Base-by-base conservation (phyloP, 2,113 vertebrate species). In the Sylvicapra grimmia region DNA sequence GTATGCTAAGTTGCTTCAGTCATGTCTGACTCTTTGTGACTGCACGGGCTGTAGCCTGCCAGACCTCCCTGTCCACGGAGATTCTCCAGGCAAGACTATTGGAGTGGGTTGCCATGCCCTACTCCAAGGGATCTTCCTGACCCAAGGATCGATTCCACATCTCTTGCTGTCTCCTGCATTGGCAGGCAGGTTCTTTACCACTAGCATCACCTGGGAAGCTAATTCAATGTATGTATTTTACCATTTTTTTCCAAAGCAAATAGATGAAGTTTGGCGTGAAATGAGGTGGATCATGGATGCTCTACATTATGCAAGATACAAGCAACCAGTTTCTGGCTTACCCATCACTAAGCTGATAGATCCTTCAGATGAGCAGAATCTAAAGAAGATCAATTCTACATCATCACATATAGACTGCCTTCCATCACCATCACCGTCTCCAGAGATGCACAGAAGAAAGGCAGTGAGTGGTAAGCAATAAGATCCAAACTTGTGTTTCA, bases 201-300 rank as follows among this genome's bases (percentile, higher is more conserved):
- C n/a, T 13, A 40, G 36, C 68, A 75, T 75, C 68, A 75, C 68
- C 68, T 23, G 68, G 68, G 68, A 40, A 75, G 36, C 92, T 97
- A 92, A 96, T 53, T 86, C 93, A 85, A 21, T 56, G 15, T n/a
- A 21, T 56, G 15, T n/a, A 82, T 95, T 93, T 92, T 87, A 95
- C 44, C 61, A 89, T 72, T 98, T 97, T 89, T 36, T 92, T 97
- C 54, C 90, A 89, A 97, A 99, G 99, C 99, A 99, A 98, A 99
- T 99, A 96, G 99, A 99, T 97, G 99, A 99, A 98, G 99, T 99
- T 96, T 99, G 99, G 98, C 99, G 99, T 5, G 99, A 99, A 97
- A 99, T 99, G 88, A 99, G 99, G 15, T 99, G 99, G 99, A 99
- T 99, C 90, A 99, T 99, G 15, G 99, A 99, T 94, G 99, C 99